Base-by-base conservation (phyloP, 1,140 invertebrate genomes). In the Drosophila sechellia region DNA sequence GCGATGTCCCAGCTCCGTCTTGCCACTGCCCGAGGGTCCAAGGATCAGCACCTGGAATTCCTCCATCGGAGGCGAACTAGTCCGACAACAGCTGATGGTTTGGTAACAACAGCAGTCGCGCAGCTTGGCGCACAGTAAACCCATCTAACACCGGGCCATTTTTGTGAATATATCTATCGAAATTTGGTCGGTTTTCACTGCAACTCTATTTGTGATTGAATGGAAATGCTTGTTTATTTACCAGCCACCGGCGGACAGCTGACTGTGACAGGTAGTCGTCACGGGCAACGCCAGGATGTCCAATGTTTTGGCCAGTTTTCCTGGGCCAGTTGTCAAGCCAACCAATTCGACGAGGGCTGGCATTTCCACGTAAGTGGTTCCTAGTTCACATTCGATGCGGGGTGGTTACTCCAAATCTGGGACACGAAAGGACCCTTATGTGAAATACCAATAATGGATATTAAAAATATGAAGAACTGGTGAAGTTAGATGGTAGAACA, bases 31-130 rank as follows among this genome's bases (percentile, higher is more conserved):
- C 42, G 53, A 31, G 2, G 68, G 53, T 2, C 90, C 90, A 12
- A 91, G 66, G 4, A 91, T 53, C n/a, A 91, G 49, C 37, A 90
- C 58, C 45, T 90, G 91, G 20, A 80, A 90, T 22, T 78, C 69
- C 43, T 60, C 22, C 4, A 48, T 20, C 12, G 57, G 15, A 2
- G 52, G 45, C 31, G 52, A 17, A 6, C 10, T 25, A n/a, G 39
- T 64, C n/a, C 50, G 37, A 42, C 43, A 63, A 54, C 63, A 69
- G 55, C 60, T 64, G 59, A 50, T 64, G 34, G 22, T 6, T 15
- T 4, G 22, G 25, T 11, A 15, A 31, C 27, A 50, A 34, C 46
- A 73, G 39, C 49, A 58, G 79, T 40, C 15, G 45, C 63, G 53
- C 81, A 84, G 54, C 69, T 78, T 81, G 50, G 22, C 54, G 59